phyloP scores from a whole-genome alignment of 2,888 invertebrate genomes.

The Cryptus viduatorius region DNA sequence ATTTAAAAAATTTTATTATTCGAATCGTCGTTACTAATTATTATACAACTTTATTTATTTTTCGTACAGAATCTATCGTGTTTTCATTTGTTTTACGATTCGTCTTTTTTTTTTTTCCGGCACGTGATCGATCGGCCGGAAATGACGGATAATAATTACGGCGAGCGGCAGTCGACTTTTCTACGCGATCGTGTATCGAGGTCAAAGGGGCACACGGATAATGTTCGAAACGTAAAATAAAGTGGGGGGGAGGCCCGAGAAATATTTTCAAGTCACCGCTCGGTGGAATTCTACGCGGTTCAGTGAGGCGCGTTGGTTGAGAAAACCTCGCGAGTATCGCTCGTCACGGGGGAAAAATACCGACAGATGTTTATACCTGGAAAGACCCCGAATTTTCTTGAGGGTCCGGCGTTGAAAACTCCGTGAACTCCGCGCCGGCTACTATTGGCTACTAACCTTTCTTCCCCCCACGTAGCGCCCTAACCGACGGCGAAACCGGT shows the following conservation, averaged over 20 bases:
- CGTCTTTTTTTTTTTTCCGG: neutral
- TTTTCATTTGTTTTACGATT: neutral
- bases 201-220: constrained; percentile 3
- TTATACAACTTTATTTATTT: neutral
- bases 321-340: neutral
- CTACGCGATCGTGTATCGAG: constrained; percentile 1
- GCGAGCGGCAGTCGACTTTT: neutral
- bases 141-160: neutral
- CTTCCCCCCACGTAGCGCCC: constrained; percentile 18
- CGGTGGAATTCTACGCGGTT: constrained; percentile 37
- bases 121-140: neutral
- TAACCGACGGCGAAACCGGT: constrained; percentile 56
- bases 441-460: constrained; percentile 51
- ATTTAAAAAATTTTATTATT: constrained; percentile 10
- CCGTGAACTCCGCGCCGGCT: constrained; percentile 18
- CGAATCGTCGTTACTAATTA: neutral
- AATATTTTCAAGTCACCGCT: constrained; percentile 51
- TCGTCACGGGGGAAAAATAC: constrained; percentile 25
- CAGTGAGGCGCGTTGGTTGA: neutral
- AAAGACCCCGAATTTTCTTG: constrained; percentile 52
- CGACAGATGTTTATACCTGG: constrained; percentile 68
- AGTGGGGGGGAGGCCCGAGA: constrained; percentile 27
- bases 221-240: neutral
- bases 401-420: constrained; percentile 47
- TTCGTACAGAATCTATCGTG: neutral